phyloP scores from a whole-genome alignment of 2,113 vertebrate genomes.

The Chelonoidis abingdonii region DNA sequence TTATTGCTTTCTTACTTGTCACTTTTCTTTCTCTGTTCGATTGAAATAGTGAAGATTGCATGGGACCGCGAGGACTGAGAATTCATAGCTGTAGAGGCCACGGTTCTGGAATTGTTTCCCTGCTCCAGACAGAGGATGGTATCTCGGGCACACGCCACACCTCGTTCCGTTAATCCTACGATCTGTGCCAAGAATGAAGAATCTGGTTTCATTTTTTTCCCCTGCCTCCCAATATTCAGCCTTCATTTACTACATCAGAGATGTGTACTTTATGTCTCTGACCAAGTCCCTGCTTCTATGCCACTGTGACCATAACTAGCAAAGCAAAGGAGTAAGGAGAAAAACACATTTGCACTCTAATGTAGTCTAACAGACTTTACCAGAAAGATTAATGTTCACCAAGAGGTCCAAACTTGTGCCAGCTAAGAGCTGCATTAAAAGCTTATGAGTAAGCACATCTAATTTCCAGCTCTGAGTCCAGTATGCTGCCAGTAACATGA shows the following conservation, averaged over 20 bases:
- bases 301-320: background rate
- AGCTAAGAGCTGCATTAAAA: background rate
- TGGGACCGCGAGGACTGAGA: slow-evolving; percentile 95
- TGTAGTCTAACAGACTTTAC: background rate
- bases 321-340: background rate
- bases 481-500: background rate
- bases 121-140: slow-evolving; percentile 92
- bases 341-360: rapidly evolving
- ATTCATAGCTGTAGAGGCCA: slow-evolving; percentile 97
- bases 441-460: background rate
- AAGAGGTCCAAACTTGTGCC: background rate
- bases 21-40: slow-evolving; percentile 88
- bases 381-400: background rate
- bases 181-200: slow-evolving; percentile 80
- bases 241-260: background rate
- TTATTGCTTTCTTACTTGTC: slow-evolving; percentile 85
- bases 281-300: background rate
- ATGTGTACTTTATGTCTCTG: background rate
- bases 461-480: background rate
- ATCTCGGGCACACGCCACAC: slow-evolving; percentile 83
- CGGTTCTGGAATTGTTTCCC: slow-evolving; percentile 91
- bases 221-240: background rate
- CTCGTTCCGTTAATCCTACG: slow-evolving; percentile 90
- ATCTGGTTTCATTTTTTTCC: background rate
- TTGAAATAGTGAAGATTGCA: slow-evolving; percentile 94